Base-by-base conservation (phyloP, 2,888 invertebrate species). In the Phalangium opilio region DNA sequence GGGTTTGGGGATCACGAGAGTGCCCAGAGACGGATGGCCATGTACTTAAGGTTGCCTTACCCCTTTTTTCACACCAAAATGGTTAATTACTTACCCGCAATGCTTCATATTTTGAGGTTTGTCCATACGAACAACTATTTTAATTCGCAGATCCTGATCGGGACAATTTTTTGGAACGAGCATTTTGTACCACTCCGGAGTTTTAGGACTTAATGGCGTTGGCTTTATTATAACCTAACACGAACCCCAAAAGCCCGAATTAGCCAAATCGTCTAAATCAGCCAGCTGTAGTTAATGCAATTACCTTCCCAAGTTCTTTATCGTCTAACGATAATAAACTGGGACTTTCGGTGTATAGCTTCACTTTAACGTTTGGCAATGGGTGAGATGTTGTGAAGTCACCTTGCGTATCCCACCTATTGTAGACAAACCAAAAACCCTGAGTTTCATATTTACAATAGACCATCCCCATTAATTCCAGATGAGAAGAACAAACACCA, bases 401-500 rank as follows among this genome's bases (percentile, higher is more conserved):
- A 46, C 95, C 98, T 74, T 96, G 96, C 1, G 96, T 98, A 64
- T 98, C 98, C 98, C 98, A 98, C 78, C 89, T 90, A n/a, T n/a
- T n/a, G n/a, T n/a, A n/a, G n/a, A n/a, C n/a, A n/a, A n/a, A n/a
- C n/a, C n/a, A n/a, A n/a, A n/a, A n/a, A n/a, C n/a, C n/a, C n/a
- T n/a, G n/a, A n/a, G n/a, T n/a, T n/a, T n/a, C n/a, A n/a, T n/a
- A n/a, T n/a, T 53, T 20, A 62, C 58, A 39, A 42, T 46, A 33
- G 32, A 21, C 15, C 17, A 12, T n/a, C 40, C 18, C n/a, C 12
- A 34, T 20, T 12, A 43, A 50, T 33, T 33, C n/a, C 20, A 21
- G 8, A 3, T 27, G 4, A 41, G 21, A 3, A 44, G 12, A 39
- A 44, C 14, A 44, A n/a, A n/a, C n/a, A n/a, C n/a, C n/a, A n/a